phyloP scores from a whole-genome alignment of 1,140 invertebrate genomes.

The Globodera rostochiensis region DNA sequence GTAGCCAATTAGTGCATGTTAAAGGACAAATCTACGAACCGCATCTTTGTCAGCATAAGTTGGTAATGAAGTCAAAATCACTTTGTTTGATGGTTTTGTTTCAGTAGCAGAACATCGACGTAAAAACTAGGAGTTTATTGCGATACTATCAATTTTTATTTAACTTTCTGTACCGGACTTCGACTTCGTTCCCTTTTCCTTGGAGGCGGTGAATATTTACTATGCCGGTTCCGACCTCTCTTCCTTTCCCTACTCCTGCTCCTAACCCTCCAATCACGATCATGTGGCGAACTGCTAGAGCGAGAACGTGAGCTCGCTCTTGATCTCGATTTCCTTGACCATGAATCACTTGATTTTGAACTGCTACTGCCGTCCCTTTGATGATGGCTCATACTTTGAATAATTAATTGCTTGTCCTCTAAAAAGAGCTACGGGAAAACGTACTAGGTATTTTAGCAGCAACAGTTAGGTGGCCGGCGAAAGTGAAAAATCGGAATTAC shows the following conservation, averaged over 20 bases:
- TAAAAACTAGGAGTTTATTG: constrained; percentile 25
- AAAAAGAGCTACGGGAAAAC: too few species aligned
- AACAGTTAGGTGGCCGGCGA: too few species aligned
- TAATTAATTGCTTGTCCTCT: neutral
- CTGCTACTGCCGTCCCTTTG: constrained; percentile 15
- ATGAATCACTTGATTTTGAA: constrained; percentile 6
- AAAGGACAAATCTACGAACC: constrained; percentile 33
- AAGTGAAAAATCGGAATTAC: too few species aligned
- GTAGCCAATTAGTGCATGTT: neutral
- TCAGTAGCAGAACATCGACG: constrained; percentile 37
- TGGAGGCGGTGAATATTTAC: constrained; percentile 22
- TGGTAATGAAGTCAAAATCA: constrained; percentile 42
- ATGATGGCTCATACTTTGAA: constrained; percentile 15
- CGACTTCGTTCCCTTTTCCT: constrained; percentile 33
- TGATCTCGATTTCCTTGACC: constrained; percentile 20
- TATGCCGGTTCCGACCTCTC: constrained; percentile 13
- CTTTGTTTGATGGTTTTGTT: constrained; percentile 34
- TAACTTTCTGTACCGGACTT: constrained; percentile 34
- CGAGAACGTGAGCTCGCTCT: constrained; percentile 44
- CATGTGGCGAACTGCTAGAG: constrained; percentile 29
- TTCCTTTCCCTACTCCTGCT: constrained; percentile 34
- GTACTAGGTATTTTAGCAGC: too few species aligned
- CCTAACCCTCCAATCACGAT: constrained; percentile 28
- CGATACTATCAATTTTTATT: constrained; percentile 32
- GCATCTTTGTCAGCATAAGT: constrained; percentile 41